Evolutionary conservation across 2,888 invertebrate genomes (phyloP).

Genomic region (Scaptomyza tumidula): DNA sequence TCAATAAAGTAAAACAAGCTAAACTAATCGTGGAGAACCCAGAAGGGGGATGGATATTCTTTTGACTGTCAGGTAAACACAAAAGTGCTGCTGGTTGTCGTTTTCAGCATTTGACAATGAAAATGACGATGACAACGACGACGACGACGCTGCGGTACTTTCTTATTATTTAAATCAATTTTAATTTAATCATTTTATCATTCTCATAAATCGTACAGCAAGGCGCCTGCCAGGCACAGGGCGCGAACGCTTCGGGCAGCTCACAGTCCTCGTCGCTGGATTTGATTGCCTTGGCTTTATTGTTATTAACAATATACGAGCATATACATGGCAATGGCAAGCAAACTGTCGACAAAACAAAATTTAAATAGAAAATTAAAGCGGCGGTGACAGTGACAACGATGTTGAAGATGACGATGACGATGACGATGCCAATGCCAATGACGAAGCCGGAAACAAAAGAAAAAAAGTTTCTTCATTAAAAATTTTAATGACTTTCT

Average conservation of each 20-base stretch:
- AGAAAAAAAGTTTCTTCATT: slow-evolving; percentile 76
- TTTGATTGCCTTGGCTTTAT: slow-evolving; percentile 40
- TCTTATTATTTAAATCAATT: slow-evolving; percentile 76
- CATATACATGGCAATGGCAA: slow-evolving; percentile 42
- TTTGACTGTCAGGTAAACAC: slow-evolving; percentile 19
- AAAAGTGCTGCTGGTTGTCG: slow-evolving; percentile 38
- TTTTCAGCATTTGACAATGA: too few species aligned
- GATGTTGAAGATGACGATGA: slow-evolving; percentile 1
- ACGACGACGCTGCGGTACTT: slow-evolving; percentile 6
- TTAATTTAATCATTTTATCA: slow-evolving; percentile 80
- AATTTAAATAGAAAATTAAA: slow-evolving; percentile 77
- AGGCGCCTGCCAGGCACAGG: slow-evolving; percentile 31
- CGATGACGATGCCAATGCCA: slow-evolving; percentile 20
- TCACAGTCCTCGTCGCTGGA: slow-evolving; percentile 2
- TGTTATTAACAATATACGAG: slow-evolving; percentile 70
- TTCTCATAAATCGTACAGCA: slow-evolving; percentile 73
- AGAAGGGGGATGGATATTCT: background rate
- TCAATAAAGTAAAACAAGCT: slow-evolving; percentile 23
- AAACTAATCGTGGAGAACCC: slow-evolving; percentile 36
- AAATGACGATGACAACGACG: background rate
- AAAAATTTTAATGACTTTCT: slow-evolving; percentile 76
- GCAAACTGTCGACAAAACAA: slow-evolving; percentile 66
- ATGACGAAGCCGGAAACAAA: slow-evolving; percentile 64
- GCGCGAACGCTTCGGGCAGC: slow-evolving; percentile 4
- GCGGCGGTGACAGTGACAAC: slow-evolving; percentile 40